phyloP scores from a whole-genome alignment of 2,888 invertebrate species.

The Onthophagus sagittarius region DNA sequence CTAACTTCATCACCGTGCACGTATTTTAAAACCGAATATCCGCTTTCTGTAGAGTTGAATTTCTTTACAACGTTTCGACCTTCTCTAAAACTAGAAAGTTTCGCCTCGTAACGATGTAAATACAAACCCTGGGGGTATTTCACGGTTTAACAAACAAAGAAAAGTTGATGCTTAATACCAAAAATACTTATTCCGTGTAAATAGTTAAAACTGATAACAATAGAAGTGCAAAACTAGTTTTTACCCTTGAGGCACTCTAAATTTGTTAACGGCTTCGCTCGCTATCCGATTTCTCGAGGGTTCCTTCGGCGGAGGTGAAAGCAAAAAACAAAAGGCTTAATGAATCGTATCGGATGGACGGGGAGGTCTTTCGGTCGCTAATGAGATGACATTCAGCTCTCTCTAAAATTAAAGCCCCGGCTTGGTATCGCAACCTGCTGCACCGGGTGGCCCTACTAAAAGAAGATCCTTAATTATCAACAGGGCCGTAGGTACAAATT shows the following conservation, averaged over 20 bases:
- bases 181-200: too few relatives aligned
- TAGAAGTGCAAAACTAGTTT: too few relatives aligned
- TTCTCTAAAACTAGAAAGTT: background rate
- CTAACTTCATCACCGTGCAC: background rate
- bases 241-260: background rate
- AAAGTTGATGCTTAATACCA: too few relatives aligned
- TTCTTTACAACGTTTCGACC: background rate
- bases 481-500: background rate
- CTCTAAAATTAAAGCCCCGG: background rate
- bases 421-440: background rate
- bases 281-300: background rate
- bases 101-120: background rate
- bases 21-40: background rate
- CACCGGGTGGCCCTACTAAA: background rate
- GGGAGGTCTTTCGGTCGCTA: background rate
- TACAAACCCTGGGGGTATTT: background rate
- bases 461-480: slow-evolving; percentile 3
- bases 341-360: slow-evolving; percentile 3
- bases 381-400: slow-evolving; percentile 14
- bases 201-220: too few relatives aligned
- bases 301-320: background rate
- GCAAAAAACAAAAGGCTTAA: background rate
- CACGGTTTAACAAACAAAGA: too few relatives aligned
- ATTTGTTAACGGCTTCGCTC: background rate
- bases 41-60: background rate